These are phyloP conservation scores for Zoanthus gigantus DNA, from an alignment of 92 coral and sea anemone species.

Conservation along the genomic window DNA sequence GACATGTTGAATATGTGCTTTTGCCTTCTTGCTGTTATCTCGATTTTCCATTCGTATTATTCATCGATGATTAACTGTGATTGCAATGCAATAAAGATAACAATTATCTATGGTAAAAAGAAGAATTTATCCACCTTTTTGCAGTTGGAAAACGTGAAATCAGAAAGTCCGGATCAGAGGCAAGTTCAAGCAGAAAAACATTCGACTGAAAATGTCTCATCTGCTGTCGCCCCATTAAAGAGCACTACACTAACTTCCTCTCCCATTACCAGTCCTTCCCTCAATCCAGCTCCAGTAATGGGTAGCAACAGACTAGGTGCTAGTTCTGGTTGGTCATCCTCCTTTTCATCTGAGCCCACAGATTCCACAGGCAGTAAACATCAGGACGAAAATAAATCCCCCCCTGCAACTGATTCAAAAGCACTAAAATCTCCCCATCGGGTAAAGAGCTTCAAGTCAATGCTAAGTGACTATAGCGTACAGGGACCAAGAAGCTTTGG, in stretches of 20 bases:
- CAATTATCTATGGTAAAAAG: too few relatives aligned
- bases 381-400: background rate
- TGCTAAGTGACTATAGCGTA: constrained; percentile 83
- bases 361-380: constrained; percentile 37
- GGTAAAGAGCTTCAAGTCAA: constrained; percentile 80
- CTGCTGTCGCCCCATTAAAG: background rate
- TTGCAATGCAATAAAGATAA: too few relatives aligned
- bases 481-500: constrained; percentile 82
- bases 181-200: background rate
- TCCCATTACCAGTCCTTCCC: constrained; percentile 44
- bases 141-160: background rate
- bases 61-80: too few relatives aligned
- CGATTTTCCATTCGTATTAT: too few relatives aligned
- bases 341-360: constrained; percentile 77
- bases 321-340: constrained; percentile 94
- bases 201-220: background rate
- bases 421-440: constrained; percentile 33
- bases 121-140: background rate
- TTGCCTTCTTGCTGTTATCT: too few relatives aligned
- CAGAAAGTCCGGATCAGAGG: background rate
- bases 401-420: constrained; percentile 13
- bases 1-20: too few relatives aligned
- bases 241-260: background rate
- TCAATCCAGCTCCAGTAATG: constrained; percentile 77
- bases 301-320: constrained; percentile 96